Percentiles rank a stretch among this genome's conserved stretches.
Evolutionary conservation across 2,113 vertebrate species (phyloP).

Genomic region (Spermophilus dauricus): DNA sequence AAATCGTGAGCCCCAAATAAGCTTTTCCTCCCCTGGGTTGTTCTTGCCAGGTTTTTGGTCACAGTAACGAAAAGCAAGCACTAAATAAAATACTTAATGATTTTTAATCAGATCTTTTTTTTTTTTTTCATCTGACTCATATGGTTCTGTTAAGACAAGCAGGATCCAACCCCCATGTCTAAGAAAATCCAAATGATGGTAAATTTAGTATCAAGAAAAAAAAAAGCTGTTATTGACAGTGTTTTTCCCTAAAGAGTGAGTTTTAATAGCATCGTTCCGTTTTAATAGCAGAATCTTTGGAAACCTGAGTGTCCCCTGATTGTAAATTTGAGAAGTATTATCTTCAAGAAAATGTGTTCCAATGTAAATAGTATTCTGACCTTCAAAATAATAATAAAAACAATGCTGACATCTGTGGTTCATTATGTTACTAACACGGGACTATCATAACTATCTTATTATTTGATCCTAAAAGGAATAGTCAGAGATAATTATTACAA

Average conservation of each 20-base stretch:
- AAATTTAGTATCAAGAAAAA: slow-evolving; percentile 9
- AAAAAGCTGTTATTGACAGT: slow-evolving; percentile 14
- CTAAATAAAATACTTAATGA: slow-evolving; percentile 22
- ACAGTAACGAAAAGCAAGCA: background rate
- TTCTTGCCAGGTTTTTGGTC: too few species aligned
- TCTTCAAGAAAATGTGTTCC: background rate
- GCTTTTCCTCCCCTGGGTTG: too few species aligned
- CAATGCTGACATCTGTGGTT: background rate
- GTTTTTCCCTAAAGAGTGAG: background rate
- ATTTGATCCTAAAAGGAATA: slow-evolving; percentile 15
- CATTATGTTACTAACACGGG: background rate
- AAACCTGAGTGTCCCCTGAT: background rate
- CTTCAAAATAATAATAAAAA: slow-evolving; percentile 30
- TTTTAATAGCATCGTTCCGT: background rate
- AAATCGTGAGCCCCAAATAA: too few species aligned
- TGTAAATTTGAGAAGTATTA: background rate
- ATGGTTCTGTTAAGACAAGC: background rate
- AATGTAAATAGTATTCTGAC: slow-evolving; percentile 45
- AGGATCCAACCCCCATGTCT: background rate
- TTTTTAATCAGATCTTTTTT: slow-evolving; percentile 29
- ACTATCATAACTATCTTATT: background rate
- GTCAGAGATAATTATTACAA: slow-evolving; percentile 34
- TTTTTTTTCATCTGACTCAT: slow-evolving; percentile 30
- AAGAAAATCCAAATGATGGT: background rate
- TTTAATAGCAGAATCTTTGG: slow-evolving; percentile 18